Base-by-base conservation (phyloP, 2,797 vertebrate genomes). In the Chiloscyllium punctatum region DNA sequence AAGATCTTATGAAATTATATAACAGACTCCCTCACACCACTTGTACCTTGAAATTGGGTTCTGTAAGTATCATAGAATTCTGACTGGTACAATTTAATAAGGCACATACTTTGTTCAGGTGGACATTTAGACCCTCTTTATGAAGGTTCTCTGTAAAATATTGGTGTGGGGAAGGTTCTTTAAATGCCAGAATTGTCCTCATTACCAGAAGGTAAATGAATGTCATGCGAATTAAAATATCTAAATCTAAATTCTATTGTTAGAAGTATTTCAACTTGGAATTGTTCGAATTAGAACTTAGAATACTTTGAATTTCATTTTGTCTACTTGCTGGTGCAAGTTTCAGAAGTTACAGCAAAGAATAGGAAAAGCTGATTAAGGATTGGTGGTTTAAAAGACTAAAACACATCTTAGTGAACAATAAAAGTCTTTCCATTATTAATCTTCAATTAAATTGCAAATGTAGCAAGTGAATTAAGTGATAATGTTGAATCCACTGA, bases 351-450 rank as follows among this genome's bases (percentile, higher is more conserved):
- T 66, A 15, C 53, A 62, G 30, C 11, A 66, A 91, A n/a, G 88
- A 91, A n/a, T 66, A 62, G 33, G 88, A 91, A 91, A 62, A 91
- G 33, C 88, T 91, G 88, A n/a, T 66, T 66, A 66, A 91, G 88
- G 30, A 66, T 33, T n/a, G 15, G 15, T 57, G 66, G 66, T n/a
- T 91, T 57, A 66, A 66, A 91, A 62, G 15, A 21, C 33, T 62
- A 16, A 4, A 91, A 18, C 0, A 27, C 53, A 91, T 91, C 18
- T 91, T 91, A 91, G 66, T 91, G 62, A 91, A 8, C 53, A 91
- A 66, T 21, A 79, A 77, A 13, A 11, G 25, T 16, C 51, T 66
- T 90, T 62, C 42, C 57, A 90, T 16, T 91, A 16, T 33, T 84
- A 84, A 84, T 91, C 88, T 57, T 91, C 1, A 91, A 91, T 57